Base-by-base conservation (phyloP, 2,113 vertebrate genomes). In the Manacus vitellinus region DNA sequence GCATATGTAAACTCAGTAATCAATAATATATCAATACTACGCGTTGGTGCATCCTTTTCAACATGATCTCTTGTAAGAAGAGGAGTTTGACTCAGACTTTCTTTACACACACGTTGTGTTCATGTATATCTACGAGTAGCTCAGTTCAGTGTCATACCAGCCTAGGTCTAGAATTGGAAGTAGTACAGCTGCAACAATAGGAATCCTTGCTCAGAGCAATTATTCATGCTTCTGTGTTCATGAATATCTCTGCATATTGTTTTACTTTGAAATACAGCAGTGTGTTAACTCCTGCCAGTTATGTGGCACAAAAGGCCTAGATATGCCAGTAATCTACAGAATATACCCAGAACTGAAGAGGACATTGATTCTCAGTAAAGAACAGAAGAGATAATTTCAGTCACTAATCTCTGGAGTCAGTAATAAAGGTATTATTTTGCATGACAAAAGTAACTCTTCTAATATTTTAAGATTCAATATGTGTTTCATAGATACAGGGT, bases 211-310 rank as follows among this genome's bases (percentile, higher is more conserved):
- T 81, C 17, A 39, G 14, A 35, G 9, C 31, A 68, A 35, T 51
- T 76, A 63, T 62, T 81, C 0, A 0, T 68, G 6, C 24, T 37
- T 73, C 37, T 55, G 1, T 49, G 10, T 77, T 12, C 7, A 12
- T 59, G 8, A 67, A 14, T 67, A 46, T 35, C 9, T 62, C 21
- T 58, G 17, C 33, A 33, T 10, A 4, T 61, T 84, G 8, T 62
- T 75, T 76, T 18, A 54, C 13, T 44, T 62, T 49, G 49, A 68
- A 88, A 51, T 8, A 21, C 4, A 27, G 6, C 6, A 67, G 8
- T 20, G 10, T 71, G 11, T 75, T 46, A 56, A 15, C 41, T 83
- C 14, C 19, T 19, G 28, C 5, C 28, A 30, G 31, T 54, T 62
- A 11, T 6, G 7, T 33, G 44, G 13, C 47, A 41, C 46, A 52